Evolutionary conservation across 2,797 vertebrate species (phyloP).

Genomic region (Trachops cirrhosus): DNA sequence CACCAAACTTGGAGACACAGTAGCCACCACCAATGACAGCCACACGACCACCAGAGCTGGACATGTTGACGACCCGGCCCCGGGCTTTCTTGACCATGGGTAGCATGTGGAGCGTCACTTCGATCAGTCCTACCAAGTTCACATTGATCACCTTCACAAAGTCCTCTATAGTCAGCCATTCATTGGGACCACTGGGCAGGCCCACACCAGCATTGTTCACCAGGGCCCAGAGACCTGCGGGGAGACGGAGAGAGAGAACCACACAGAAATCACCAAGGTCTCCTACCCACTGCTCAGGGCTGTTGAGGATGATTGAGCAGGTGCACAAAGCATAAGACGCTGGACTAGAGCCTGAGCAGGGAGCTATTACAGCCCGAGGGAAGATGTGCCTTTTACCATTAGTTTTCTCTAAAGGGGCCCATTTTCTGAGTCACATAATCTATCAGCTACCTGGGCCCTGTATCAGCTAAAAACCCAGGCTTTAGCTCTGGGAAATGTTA

Average conservation of each 20-base stretch:
- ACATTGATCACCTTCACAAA: constrained; percentile 75
- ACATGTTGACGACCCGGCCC: constrained; percentile 78
- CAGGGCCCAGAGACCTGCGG: constrained; percentile 77
- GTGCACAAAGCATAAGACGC: neutral
- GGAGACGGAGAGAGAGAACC: neutral
- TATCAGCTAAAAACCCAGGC: neutral
- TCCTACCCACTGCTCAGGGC: neutral
- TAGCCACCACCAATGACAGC: constrained; percentile 75
- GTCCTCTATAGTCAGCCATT: constrained; percentile 79
- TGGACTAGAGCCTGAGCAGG: neutral
- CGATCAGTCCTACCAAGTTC: constrained; percentile 76
- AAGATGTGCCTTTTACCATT: neutral
- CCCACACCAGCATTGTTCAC: constrained; percentile 79
- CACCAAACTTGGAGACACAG: constrained; percentile 78
- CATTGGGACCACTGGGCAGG: constrained; percentile 73
- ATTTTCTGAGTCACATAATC: neutral
- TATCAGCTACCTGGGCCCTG: neutral
- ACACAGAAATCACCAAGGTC: neutral
- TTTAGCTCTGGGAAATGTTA: neutral
- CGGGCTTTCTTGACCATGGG: constrained; percentile 77
- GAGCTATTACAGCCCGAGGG: neutral
- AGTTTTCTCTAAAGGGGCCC: neutral
- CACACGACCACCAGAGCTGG: constrained; percentile 73
- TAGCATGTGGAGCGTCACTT: constrained; percentile 77
- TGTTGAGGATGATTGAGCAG: neutral